These are phyloP conservation scores for Coreius guichenoti DNA, from an alignment of 2,797 vertebrate genomes.

Conservation along the genomic window DNA sequence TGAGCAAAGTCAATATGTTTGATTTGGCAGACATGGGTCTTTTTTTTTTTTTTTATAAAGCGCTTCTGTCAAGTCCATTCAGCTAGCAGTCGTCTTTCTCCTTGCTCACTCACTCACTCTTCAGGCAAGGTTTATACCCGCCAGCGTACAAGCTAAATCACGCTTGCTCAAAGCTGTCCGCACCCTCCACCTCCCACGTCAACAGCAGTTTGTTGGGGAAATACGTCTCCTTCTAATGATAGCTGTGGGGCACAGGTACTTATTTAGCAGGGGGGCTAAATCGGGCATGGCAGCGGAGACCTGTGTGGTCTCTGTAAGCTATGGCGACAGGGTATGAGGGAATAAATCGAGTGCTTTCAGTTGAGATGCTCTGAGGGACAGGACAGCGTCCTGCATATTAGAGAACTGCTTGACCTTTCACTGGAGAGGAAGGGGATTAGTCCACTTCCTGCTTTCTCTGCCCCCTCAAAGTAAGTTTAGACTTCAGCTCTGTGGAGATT, in stretches of 20 bases:
- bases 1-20: constrained; percentile 53
- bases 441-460: constrained; percentile 52
- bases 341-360: constrained; percentile 27
- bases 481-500: constrained; percentile 61
- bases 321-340: neutral
- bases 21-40: constrained; percentile 46
- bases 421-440: constrained; percentile 55
- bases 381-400: constrained; percentile 53
- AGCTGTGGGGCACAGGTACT: constrained; percentile 44
- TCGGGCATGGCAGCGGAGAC: constrained; percentile 12
- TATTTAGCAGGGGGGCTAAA: constrained; percentile 37
- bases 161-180: constrained; percentile 42
- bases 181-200: constrained; percentile 35
- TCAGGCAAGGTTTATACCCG: constrained; percentile 39
- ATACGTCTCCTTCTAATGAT: constrained; percentile 51
- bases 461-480: constrained; percentile 49
- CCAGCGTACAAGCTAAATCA: constrained; percentile 55
- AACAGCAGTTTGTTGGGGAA: constrained; percentile 43
- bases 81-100: constrained; percentile 32
- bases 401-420: constrained; percentile 62
- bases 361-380: constrained; percentile 40
- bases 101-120: neutral
- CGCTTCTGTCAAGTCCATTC: constrained; percentile 46
- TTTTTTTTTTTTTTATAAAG: constrained; percentile 50
- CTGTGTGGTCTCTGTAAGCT: constrained; percentile 11